Conservation (phyloP, 1,140 invertebrate genomes). For the Tetranychus cinnabarinus region DNA sequence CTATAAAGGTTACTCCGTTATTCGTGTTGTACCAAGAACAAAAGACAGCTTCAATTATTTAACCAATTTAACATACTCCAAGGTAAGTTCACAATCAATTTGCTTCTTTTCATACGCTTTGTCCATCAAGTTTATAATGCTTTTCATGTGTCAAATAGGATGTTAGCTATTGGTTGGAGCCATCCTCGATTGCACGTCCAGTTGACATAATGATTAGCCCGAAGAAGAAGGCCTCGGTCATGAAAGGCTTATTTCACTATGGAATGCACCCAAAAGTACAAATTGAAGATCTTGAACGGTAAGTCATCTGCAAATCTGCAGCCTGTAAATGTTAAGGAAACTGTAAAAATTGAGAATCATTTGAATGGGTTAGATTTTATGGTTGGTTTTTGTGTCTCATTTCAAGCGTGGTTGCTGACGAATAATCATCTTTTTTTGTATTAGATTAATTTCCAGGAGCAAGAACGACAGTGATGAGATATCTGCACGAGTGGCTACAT, state of each 20-base stretch:
- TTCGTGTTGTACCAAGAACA: not conserved
- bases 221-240: slow-evolving; percentile 27
- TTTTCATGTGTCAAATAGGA: not conserved
- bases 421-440: not conserved
- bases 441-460: not conserved
- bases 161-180: slow-evolving; percentile 22
- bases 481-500: not conserved
- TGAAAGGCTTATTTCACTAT: not conserved
- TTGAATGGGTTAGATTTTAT: not conserved
- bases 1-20: not conserved
- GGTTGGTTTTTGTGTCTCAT: not conserved
- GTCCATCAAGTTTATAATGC: not conserved
- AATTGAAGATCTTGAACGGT: not conserved
- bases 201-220: slow-evolving; percentile 44
- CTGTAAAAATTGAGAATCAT: not conserved
- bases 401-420: not conserved
- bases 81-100: not conserved
- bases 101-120: not conserved
- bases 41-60: not conserved
- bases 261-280: not conserved
- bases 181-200: slow-evolving; percentile 27
- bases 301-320: not conserved
- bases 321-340: no score
- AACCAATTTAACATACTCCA: not conserved
- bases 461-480: not conserved